phyloP scores from a whole-genome alignment of 2,797 vertebrate species.

The Eulemur mongoz region DNA sequence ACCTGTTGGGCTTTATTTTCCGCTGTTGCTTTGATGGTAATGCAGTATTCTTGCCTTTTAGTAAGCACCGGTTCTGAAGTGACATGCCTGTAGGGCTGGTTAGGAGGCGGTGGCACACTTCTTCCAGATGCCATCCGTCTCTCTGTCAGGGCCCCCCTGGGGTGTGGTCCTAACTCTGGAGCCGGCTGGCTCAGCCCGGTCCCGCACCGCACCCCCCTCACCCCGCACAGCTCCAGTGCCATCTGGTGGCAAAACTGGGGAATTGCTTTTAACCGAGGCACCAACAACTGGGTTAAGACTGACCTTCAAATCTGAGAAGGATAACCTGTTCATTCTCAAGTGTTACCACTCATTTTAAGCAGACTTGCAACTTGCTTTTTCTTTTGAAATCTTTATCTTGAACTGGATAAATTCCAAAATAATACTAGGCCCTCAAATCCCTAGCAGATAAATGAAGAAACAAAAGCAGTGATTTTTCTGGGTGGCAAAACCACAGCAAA shows the following conservation, averaged over 20 bases:
- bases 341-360: background rate
- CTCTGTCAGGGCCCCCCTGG: background rate
- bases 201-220: background rate
- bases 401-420: background rate
- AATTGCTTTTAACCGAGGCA: background rate
- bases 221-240: background rate
- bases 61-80: background rate
- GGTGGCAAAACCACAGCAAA: background rate
- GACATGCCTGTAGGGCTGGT: background rate
- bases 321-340: background rate
- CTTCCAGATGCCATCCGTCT: background rate
- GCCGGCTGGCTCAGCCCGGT: background rate
- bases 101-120: background rate
- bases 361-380: background rate
- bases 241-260: background rate
- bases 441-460: background rate
- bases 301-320: background rate
- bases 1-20: background rate
- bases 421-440: background rate
- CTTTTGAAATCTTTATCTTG: background rate
- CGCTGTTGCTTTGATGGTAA: background rate
- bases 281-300: background rate
- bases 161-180: background rate
- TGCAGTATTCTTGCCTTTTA: background rate
- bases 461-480: background rate